Conservation (phyloP, 1,140 invertebrate genomes). For the Pogonognathellus flavescens region DNA sequence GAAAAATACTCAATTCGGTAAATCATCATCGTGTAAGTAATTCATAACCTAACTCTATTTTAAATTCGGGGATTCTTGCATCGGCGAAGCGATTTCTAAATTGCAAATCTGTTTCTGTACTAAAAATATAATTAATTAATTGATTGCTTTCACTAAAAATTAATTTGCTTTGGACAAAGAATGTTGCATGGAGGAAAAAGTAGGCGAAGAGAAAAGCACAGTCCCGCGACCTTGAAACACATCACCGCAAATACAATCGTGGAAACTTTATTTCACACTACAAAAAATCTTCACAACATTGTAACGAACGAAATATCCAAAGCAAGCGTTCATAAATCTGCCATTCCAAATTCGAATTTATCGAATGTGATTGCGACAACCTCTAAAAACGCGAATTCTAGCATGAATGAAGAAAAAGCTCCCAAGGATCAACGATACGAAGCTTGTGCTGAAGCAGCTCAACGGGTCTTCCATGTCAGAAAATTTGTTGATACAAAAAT, state of each 20-base stretch:
- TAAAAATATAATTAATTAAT: no score
- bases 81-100: no score
- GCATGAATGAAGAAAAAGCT: no score
- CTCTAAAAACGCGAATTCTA: no score
- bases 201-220: not conserved
- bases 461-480: not conserved
- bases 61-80: no score
- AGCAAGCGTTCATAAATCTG: not conserved
- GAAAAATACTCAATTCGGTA: no score
- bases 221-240: slow-evolving; percentile 21
- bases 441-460: not conserved
- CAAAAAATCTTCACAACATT: not conserved
- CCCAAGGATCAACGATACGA: not conserved
- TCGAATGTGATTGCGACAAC: no score
- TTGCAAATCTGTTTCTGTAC: no score
- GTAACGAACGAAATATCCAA: not conserved
- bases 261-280: not conserved
- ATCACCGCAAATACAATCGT: not conserved
- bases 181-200: not conserved
- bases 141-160: no score
- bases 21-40: no score
- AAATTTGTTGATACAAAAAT: not conserved
- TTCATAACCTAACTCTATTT: no score
- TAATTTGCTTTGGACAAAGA: not conserved
- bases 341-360: no score